Evolutionary conservation across 2,113 vertebrate genomes (phyloP).

Genomic region (Brachyistius frenatus): DNA sequence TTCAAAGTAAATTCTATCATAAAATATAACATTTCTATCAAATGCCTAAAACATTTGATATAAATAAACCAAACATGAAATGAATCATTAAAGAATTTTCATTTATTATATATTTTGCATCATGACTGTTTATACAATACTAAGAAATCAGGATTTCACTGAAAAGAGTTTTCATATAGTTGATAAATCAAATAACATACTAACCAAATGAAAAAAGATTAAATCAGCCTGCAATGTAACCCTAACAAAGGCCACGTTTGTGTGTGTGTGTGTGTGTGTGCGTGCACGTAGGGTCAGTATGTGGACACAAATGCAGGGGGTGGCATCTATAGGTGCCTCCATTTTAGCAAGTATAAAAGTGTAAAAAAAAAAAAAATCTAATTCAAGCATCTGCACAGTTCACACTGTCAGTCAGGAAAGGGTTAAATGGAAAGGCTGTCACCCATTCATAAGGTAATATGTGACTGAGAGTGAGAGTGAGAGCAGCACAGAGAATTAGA

Average conservation of each 20-base stretch:
- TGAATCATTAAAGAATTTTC: not conserved
- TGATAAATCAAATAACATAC: not conserved
- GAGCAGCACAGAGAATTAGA: constrained; percentile 12
- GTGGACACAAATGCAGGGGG: not conserved
- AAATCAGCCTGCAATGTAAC: not conserved
- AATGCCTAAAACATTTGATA: not conserved
- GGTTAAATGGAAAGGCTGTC: constrained; percentile 49
- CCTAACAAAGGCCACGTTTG: not conserved
- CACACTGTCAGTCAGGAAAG: constrained; percentile 10
- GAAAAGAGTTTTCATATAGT: not conserved
- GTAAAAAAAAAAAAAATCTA: not conserved
- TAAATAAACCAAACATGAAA: not conserved
- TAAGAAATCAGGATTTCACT: not conserved
- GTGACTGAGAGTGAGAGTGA: constrained; percentile 69
- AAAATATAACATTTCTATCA: not conserved
- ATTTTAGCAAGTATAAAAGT: constrained; percentile 4
- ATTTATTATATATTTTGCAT: no score
- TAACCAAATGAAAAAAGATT: not conserved
- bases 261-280: constrained; percentile 3
- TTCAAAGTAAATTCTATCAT: not conserved
- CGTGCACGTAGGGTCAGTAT: not conserved
- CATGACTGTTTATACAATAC: not conserved
- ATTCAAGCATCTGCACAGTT: constrained; percentile 29
- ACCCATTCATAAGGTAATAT: constrained; percentile 69
- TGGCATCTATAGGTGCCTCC: not conserved